Evolutionary conservation across 1,140 invertebrate genomes (phyloP), one percentile per base, ranked within the genome.

Genomic region (Leptestheria dahalacensis): DNA sequence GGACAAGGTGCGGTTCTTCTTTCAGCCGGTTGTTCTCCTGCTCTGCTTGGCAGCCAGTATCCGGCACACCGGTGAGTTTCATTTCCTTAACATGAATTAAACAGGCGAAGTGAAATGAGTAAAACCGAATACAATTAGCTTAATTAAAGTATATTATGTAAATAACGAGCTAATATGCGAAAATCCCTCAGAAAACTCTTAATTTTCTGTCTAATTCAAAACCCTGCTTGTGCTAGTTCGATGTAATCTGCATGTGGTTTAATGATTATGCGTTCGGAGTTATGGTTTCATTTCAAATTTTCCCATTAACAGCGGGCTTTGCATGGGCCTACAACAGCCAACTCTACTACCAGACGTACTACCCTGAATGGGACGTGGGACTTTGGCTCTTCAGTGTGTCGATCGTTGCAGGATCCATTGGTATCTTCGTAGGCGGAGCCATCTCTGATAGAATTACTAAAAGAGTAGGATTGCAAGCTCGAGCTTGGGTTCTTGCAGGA

Each of bases 301-400:
- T 65, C 18, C 11, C 33, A 58, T 65, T 71, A 72, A 18, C 68
- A 85, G 84, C 87, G 65, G 88, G 88, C 59, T 86, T 90, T 79
- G 86, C 83, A 62, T 91, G 91, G 69, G 86, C 88, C 0, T 91
- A 91, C 75, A 91, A 91, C 69, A 88, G 87, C 6, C 87, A 91
- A 71, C 75, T 90, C 24, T 91, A 89, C 70, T 92, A 90, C 69
- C 79, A 86, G 57, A 81, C 81, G 29, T 90, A 90, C 69, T 91
- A 88, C 71, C 88, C 88, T 0, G 85, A 88, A 62, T 83, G 85
- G 61, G 86, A 91, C 74, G 77, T 90, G 10, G 85, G 86, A 64
- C 88, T 86, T 81, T 89, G 86, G 85, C 72, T 91, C 52, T 90
- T 90, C 68, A 82, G 82, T 1, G 86, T 89, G 10, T 90, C 87